Conservation (phyloP, 2,888 invertebrate species). For the Caenorhabditis sulstoni region DNA sequence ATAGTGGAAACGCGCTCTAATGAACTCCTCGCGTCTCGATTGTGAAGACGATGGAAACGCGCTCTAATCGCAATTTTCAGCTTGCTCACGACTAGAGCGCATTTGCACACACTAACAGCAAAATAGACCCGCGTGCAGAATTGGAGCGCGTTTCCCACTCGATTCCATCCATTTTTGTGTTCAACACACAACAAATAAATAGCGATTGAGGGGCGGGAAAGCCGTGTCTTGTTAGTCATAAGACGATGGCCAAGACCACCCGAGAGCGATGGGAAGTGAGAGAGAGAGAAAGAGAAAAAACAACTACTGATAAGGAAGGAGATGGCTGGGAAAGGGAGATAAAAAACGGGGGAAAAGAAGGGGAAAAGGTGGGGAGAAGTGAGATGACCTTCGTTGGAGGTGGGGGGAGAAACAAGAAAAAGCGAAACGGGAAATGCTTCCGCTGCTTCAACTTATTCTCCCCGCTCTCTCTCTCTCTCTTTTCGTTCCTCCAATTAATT, state of each 20-base stretch:
- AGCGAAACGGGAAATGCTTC: constrained; percentile 11
- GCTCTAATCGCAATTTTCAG: no score
- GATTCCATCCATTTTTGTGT: not conserved
- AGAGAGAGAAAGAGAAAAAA: not conserved
- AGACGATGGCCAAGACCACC: constrained; percentile 10
- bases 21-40: no score
- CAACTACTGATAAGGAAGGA: constrained; percentile 15
- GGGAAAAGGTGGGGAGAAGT: not conserved
- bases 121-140: no score
- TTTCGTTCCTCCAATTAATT: constrained; percentile 22
- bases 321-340: not conserved
- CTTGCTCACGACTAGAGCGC: no score
- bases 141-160: no score
- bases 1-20: no score
- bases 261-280: no score
- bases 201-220: constrained; percentile 11
- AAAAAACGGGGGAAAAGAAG: not conserved
- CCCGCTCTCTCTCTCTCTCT: not conserved
- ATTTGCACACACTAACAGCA: no score
- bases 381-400: constrained; percentile 31
- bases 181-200: constrained; percentile 9
- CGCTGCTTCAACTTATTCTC: constrained; percentile 11
- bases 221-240: constrained; percentile 4
- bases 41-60: no score
- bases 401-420: constrained; percentile 5